phyloP scores from a whole-genome alignment of 92 coral and sea anemone species.

The Epizoanthus stellaris region DNA sequence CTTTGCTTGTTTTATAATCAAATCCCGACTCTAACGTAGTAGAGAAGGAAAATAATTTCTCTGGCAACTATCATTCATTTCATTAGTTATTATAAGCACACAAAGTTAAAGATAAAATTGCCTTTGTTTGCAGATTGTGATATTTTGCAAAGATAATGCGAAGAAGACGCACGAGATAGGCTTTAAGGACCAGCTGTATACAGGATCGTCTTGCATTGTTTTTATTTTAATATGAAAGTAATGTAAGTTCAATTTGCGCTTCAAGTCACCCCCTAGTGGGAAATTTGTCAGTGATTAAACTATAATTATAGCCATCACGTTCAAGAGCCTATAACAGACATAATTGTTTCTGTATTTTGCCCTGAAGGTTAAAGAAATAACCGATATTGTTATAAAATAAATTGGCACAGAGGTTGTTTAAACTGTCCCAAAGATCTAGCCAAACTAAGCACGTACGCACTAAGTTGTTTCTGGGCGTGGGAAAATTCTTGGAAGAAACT shows the following conservation, averaged over 20 bases:
- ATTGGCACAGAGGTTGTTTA: neutral
- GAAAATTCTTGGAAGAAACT: neutral
- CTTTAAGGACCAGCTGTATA: neutral
- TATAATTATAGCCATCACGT: slow-evolving; percentile 1
- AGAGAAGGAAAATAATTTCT: neutral
- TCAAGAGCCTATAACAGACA: neutral
- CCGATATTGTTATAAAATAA: neutral
- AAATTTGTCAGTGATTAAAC: slow-evolving; percentile 4
- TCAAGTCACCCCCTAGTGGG: neutral
- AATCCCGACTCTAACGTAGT: neutral
- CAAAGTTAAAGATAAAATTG: neutral
- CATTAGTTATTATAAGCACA: neutral
- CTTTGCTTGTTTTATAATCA: neutral
- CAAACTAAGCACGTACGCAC: neutral
- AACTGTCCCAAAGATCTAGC: neutral
- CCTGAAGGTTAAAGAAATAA: neutral
- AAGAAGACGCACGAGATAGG: neutral
- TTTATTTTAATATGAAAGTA: neutral
- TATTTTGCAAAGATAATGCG: neutral
- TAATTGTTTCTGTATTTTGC: slow-evolving; percentile 10
- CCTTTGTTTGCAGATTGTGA: neutral
- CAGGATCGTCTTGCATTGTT: neutral
- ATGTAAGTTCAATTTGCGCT: neutral
- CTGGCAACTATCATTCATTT: neutral
- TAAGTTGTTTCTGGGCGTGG: neutral